Evolutionary conservation across 2,797 vertebrate genomes (phyloP).

Genomic region (Bovichtus variegatus): DNA sequence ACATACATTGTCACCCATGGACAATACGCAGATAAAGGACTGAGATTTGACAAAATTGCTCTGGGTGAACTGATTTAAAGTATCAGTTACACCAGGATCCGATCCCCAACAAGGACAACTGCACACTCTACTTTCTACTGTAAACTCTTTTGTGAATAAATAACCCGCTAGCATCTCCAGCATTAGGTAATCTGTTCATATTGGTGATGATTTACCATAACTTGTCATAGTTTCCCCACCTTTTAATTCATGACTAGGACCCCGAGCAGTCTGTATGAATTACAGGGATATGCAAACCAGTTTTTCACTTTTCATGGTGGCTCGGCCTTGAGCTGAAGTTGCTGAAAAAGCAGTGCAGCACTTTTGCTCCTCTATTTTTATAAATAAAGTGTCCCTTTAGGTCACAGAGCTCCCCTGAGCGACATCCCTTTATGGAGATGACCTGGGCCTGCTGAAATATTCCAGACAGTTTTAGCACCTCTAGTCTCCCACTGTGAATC

Average conservation of each 20-base stretch:
- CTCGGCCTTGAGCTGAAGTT: conserved; percentile 9
- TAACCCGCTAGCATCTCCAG: neutral
- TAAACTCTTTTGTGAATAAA: neutral
- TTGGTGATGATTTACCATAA: neutral
- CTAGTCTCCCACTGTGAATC: conserved; percentile 47
- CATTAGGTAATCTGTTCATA: neutral
- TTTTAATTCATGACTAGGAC: neutral
- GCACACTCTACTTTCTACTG: neutral
- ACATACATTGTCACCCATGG: neutral
- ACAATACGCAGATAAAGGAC: neutral
- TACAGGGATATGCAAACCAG: conserved; percentile 21
- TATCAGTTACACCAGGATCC: neutral
- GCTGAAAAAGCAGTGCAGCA: conserved; percentile 27
- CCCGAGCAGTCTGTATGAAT: conserved; percentile 31
- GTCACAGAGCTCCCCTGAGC: conserved; percentile 47
- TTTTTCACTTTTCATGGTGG: conserved; percentile 20
- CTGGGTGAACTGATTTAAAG: neutral
- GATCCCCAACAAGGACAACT: neutral
- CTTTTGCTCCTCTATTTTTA: conserved; percentile 32
- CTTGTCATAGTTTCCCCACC: neutral
- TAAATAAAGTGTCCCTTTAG: conserved; percentile 58
- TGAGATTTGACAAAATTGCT: neutral
- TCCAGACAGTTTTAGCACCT: conserved; percentile 61
- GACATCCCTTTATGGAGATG: conserved; percentile 62
- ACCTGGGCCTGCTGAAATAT: conserved; percentile 53